Evolutionary conservation across 2,797 vertebrate genomes (phyloP), one percentile per base, ranked within the genome.

Genomic region (Falco biarmicus): DNA sequence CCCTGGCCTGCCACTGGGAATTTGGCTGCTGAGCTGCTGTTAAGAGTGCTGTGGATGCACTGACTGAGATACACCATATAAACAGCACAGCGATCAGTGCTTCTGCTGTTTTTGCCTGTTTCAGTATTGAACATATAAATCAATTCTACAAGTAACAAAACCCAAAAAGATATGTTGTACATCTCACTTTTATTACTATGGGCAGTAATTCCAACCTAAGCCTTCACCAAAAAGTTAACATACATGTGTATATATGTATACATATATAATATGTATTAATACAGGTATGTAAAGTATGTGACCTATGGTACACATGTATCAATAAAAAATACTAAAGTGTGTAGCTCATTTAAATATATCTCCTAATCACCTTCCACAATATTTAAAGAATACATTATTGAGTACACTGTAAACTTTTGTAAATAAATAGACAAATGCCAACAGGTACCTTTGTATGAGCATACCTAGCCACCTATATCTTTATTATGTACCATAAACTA

Each of bases 11-110:
- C 18, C 34, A 8, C 63, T 20, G 37, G 32, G 60, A 61, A n/a
- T 25, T 24, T 4, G n/a, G 45, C 19, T 82, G 66, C 50, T 78
- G 82, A 81, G 56, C 64, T 86, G 56, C 56, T 74, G n/a, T 29
- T 45, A 29, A 9, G 53, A 5, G 24, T 18, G 34, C 71, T 69
- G 50, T 9, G 28, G 31, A 13, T 28, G 20, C 32, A 18, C 41
- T 16, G 31, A 19, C 56, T 37, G 73, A 65, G 69, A 76, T 1
- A 4, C 7, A 5, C 0, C 1, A 13, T 22, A 29, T 56, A 13
- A 75, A 22, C 0, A 2, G 21, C 45, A 53, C 20, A 65, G 20
- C 15, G 17, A 18, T 16, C 18, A 3, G 10, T 28, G 63, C 32
- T 68, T 28, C 66, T 79, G n/a, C 34, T 63, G 34, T 0, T 22